Conservation (phyloP, 2,888 invertebrate species). For the Plebejus argus region DNA sequence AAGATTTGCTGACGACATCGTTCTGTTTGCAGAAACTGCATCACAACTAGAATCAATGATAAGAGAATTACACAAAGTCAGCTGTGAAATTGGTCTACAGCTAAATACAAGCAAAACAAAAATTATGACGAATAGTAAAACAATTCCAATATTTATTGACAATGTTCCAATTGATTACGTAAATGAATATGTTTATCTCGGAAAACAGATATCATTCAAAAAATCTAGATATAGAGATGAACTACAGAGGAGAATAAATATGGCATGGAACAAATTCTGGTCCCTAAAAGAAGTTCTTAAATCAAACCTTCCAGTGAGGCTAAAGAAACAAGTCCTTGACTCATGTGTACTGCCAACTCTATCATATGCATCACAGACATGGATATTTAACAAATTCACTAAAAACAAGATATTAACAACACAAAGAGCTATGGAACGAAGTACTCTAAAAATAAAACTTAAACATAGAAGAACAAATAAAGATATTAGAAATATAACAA, state of each 20-base stretch:
- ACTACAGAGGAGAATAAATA: no score
- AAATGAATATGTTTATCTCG: conserved; percentile 32
- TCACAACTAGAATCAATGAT: no score
- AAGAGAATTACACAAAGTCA: no score
- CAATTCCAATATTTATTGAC: background rate
- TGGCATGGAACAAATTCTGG: conserved; percentile 37
- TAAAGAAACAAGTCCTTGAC: conserved; percentile 31
- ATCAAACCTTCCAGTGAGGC: conserved; percentile 29
- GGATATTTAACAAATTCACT: conserved; percentile 15
- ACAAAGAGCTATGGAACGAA: conserved; percentile 27
- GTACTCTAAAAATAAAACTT: background rate
- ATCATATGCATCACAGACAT: conserved; percentile 12
- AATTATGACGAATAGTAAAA: no score
- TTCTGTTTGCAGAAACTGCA: no score
- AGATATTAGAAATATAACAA: no score
- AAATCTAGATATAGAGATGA: conserved; percentile 27
- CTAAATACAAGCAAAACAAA: no score
- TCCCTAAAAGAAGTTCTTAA: conserved; percentile 34
- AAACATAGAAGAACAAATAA: no score
- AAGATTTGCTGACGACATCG: no score
- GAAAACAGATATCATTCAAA: conserved; percentile 33
- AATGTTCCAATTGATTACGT: conserved; percentile 31
- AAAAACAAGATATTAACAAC: conserved; percentile 33
- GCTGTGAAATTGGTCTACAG: no score
- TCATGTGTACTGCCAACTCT: conserved; percentile 32